A percentile compares a stretch with the other conserved stretches of the same genome.
Evolutionary conservation across 2,113 vertebrate species (phyloP).

Genomic region (Pygoscelis adeliae): DNA sequence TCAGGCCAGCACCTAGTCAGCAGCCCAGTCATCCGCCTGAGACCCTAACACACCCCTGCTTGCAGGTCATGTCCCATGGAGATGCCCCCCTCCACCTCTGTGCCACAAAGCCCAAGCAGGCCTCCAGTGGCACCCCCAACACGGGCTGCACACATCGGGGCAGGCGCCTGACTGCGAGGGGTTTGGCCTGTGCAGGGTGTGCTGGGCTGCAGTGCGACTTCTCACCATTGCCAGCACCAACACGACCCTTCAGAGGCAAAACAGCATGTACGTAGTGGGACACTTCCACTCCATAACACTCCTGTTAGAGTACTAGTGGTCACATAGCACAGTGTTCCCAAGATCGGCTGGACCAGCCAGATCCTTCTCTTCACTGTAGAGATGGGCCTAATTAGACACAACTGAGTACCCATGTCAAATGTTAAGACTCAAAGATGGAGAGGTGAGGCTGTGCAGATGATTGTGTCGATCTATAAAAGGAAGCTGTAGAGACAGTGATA

Average conservation of each 20-base stretch:
- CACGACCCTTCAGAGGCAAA: background rate
- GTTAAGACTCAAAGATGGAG: background rate
- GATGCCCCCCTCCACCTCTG: background rate
- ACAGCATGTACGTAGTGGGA: fast-evolving
- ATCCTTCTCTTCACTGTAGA: background rate
- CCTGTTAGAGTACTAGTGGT: too few species aligned
- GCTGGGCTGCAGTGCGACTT: background rate
- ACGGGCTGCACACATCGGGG: fast-evolving
- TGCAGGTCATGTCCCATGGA: background rate
- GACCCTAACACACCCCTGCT: background rate
- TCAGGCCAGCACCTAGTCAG: background rate
- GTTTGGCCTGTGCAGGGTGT: background rate
- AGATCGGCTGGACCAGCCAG: background rate
- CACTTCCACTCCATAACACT: fast-evolving
- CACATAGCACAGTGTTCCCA: background rate
- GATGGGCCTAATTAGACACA: background rate
- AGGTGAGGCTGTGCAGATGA: background rate
- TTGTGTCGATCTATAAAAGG: background rate
- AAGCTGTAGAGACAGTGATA: background rate
- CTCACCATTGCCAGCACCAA: background rate
- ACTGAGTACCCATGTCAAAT: background rate
- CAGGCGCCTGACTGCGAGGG: background rate
- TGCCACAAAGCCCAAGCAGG: fast-evolving
- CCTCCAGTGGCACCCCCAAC: fast-evolving
- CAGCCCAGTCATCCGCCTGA: background rate